Evolutionary conservation across 2,113 vertebrate genomes (phyloP), one percentile per base, ranked within the genome.

Genomic region (Ptyas mucosa): DNA sequence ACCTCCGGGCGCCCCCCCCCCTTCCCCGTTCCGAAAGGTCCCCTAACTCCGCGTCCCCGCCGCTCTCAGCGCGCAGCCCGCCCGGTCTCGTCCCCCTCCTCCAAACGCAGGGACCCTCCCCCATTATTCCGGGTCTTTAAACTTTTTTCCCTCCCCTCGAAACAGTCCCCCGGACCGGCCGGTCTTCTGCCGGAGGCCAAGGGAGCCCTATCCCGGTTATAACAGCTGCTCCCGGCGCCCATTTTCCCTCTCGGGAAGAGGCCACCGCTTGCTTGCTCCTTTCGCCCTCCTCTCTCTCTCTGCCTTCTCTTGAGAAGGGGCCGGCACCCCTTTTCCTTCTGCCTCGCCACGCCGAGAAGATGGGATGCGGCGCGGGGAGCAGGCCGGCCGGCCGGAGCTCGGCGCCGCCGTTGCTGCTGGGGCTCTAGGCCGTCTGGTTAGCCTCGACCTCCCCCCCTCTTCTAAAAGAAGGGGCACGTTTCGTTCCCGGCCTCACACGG

Each of bases 1-100:
- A 53, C 54, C 88, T 5, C 88, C 18, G 18, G 7, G 8, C 58
- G 58, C 3, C 94, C 97, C 43, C 53, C 94, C 97, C 94, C 95
- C 96, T 18, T 51, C 86, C 26, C 24, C 46, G 8, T 18, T 3
- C 49, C 15, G 15, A 88, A 15, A 21, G 51, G 92, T 91, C 95
- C 93, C 94, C 75, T 92, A 93, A 20, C 93, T 95, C 91, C 95
- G 95, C n/a, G 52, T n/a, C 93, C 89, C 90, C 61, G 6, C 52
- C 85, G 90, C 75, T 81, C 24, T 88, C 15, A 55, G n/a, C n/a
- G 9, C 24, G 14, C 55, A 20, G 12, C 53, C 87, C 61, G 29
- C 15, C 51, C 43, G 46, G 1, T 53, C 87, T 54, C 11, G 15
- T 24, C 43, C 39, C 61, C 91, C 46, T 12, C 51, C 88, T 53